Percentiles rank a stretch among this genome's conserved stretches.
These are phyloP conservation scores for Anarsia innoxiella DNA, from an alignment of 2,888 invertebrate genomes.

Conservation along the genomic window DNA sequence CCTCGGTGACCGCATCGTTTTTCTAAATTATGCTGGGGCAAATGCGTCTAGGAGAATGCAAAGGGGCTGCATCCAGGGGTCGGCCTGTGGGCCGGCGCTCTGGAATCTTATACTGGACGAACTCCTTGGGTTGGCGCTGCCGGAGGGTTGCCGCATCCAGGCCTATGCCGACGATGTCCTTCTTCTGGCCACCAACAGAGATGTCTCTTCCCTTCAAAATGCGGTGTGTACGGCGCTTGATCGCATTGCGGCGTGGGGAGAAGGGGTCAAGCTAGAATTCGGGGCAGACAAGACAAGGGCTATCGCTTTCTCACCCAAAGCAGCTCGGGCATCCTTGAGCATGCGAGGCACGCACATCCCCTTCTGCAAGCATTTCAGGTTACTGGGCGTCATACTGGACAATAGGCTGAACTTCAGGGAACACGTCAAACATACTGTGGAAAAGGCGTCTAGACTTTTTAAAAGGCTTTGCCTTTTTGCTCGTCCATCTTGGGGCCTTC, in stretches of 20 bases:
- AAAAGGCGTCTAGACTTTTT: conserved; percentile 9
- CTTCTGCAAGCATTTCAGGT: conserved; percentile 2
- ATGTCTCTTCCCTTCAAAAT: neutral
- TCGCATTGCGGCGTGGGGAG: neutral
- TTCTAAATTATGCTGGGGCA: conserved; percentile 5
- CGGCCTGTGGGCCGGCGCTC: conserved; percentile 12
- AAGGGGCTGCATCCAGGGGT: conserved; percentile 13
- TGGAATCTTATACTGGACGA: conserved; percentile 18
- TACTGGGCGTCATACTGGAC: conserved; percentile 2
- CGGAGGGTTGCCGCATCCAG: conserved; percentile 12
- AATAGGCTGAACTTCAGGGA: conserved; percentile 7
- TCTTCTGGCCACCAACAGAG: conserved; percentile 1
- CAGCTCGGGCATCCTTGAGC: neutral
- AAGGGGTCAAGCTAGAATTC: neutral
- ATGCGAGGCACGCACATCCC: neutral
- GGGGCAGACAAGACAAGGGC: neutral
- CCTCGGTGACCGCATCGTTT: conserved; percentile 5
- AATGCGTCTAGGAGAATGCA: conserved; percentile 6
- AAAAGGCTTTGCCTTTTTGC: neutral
- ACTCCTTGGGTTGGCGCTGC: conserved; percentile 5
- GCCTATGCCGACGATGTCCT: conserved; percentile 14
- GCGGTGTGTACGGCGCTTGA: neutral
- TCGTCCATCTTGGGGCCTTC: conserved; percentile 13
- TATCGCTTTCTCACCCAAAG: neutral
- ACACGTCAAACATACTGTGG: conserved; percentile 1